Conservation (phyloP, 2,888 invertebrate species). For the Nemotelus pantherinus region DNA sequence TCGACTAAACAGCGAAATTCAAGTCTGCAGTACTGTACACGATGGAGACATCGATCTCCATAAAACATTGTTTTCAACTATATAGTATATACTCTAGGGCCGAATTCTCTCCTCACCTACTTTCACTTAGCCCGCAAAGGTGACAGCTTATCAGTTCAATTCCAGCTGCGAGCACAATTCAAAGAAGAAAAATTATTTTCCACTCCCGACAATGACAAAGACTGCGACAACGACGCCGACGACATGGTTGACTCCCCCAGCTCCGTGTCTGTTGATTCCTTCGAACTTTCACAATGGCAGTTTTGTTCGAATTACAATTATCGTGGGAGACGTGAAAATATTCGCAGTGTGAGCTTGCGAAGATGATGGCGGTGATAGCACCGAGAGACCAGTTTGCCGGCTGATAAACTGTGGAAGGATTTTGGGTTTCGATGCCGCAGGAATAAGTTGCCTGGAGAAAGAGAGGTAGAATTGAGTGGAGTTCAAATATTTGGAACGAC, state of each 20-base stretch:
- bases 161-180: conserved; percentile 13
- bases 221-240: no score
- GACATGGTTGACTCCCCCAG: no score
- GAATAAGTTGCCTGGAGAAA: no score
- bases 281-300: conserved; percentile 2
- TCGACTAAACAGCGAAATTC: background rate
- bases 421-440: no score
- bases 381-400: no score
- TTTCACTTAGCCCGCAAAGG: background rate
- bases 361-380: no score
- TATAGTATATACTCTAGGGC: background rate
- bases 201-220: background rate
- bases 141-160: conserved; percentile 21
- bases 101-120: background rate
- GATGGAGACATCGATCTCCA: background rate
- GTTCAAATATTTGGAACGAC: no score
- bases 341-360: background rate
- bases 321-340: background rate
- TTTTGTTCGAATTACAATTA: background rate
- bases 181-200: conserved; percentile 36
- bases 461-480: no score
- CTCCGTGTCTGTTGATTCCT: conserved; percentile 25
- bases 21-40: background rate
- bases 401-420: no score
- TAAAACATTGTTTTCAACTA: background rate